These are phyloP conservation scores for Aphidoletes aphidimyza DNA, from an alignment of 2,888 invertebrate genomes.

Conservation along the genomic window DNA sequence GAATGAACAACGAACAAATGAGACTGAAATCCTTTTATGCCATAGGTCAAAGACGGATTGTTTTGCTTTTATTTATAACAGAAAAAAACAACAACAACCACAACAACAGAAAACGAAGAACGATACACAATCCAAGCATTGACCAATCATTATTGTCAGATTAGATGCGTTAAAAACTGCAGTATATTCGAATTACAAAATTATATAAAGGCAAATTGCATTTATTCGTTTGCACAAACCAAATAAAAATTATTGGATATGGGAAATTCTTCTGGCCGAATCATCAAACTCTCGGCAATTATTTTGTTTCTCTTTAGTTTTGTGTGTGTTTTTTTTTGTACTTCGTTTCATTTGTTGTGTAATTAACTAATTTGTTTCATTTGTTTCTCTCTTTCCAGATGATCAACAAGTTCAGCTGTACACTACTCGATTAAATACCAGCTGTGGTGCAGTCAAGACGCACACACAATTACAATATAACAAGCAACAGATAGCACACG, in stretches of 20 bases:
- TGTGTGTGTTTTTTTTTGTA: neutral
- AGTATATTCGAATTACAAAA: no score
- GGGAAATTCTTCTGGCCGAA: neutral
- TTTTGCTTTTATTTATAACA: neutral
- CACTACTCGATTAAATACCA: neutral
- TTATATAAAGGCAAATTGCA: no score
- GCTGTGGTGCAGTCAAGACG: no score
- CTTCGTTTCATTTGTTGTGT: neutral
- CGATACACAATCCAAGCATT: no score
- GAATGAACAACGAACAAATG: neutral
- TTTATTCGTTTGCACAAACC: neutral
- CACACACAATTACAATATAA: no score
- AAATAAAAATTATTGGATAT: neutral
- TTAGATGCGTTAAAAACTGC: no score
- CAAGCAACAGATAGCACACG: no score
- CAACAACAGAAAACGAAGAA: no score
- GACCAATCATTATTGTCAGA: no score
- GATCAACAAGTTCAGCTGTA: slow-evolving; percentile 6
- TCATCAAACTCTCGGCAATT: slow-evolving; percentile 2
- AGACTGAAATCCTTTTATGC: no score
- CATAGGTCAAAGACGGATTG: no score
- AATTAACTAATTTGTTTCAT: slow-evolving; percentile 44
- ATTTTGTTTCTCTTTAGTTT: neutral
- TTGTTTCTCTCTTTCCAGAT: slow-evolving; percentile 15
- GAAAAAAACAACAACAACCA: neutral